Evolutionary conservation across 2,888 invertebrate species (phyloP), one percentile per base, ranked within the genome.

Genomic region (Pseudanteris insignis): DNA sequence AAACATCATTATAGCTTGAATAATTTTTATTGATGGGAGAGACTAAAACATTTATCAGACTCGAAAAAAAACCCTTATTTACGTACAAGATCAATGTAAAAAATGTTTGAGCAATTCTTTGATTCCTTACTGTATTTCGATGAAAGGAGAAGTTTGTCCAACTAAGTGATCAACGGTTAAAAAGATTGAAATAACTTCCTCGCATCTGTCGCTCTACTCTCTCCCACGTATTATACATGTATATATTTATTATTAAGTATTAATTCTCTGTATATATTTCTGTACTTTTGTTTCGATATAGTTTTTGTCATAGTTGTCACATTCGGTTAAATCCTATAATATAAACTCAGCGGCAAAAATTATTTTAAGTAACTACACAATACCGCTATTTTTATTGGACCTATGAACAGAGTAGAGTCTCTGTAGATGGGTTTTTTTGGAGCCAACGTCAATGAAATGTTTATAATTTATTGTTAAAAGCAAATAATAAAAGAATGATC

Each of bases 231-330:
- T n/a, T 34, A 64, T 61, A 54, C 54, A 25, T 40, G 34, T 57
- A 44, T 57, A 64, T 69, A 64, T 60, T 67, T 63, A 61, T 65
- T 64, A 54, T 58, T 68, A 65, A 64, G 57, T 67, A 68, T 66
- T 61, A 64, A 63, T 67, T 48, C 51, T 58, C 70, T 63, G 68
- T 72, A 69, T 64, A 68, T 72, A 71, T 71, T 72, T n/a, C 36
- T 44, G 70, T 64, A 71, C 69, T 68, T 73, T 69, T 74, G 73
- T 75, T 60, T 65, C 57, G 57, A 57, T 58, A 63, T 63, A 53
- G 43, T 48, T 48, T 34, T 43, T 24, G 11, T 29, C 13, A 32
- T 38, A 7, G 13, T 26, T 21, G 21, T 7, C 21, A 7, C 7
- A 7, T 21, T 21, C 21, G 7, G 21, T 21, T 21, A 11, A 24